Base-by-base conservation (phyloP, 2,113 vertebrate species). In the Buteo buteo region DNA sequence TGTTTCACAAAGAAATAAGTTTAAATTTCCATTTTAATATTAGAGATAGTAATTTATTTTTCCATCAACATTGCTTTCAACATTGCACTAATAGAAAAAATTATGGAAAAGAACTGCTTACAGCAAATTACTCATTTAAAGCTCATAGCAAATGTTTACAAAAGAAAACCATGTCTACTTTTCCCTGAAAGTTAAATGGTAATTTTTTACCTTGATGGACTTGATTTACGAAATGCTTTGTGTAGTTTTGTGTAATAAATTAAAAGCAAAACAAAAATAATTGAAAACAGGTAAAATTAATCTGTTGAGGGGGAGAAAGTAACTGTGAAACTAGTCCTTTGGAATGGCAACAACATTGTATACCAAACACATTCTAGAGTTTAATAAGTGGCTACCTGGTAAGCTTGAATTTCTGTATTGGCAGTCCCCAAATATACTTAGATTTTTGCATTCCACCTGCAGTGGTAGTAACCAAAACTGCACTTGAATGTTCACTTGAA, bases 231-330 rank as follows among this genome's bases (percentile, higher is more conserved):
- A 54, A 82, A 49, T 58, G 6, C 0, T n/a, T 73, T 67, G 7
- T 58, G 6, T 22, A 44, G 13, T 20, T 62, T 1, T 40, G 6
- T 72, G 19, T 32, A 81, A 87, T 54, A 72, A 78, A 57, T 57
- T 31, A n/a, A 78, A 72, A 44, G 2, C 3, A 66, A 59, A 90
- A 3, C 12, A 64, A 28, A 73, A 50, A 36, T 11, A 65, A 70
- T 16, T 70, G 44, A 50, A 69, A 69, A 1, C 2, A 52, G 17
- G 5, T 49, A 40, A 82, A 85, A 78, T 55, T 36, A 65, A 24
- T 10, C 2, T 65, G 1, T 40, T 50, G 5, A 50, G 5, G 5
- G 6, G 9, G 3, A 34, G 26, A 54, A 42, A 5, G 4, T 36
- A 58, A 45, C 22, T 55, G 10, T 31, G 21, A 65, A 82, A 28